Evolutionary conservation across 2,888 invertebrate genomes (phyloP).

Genomic region (Cantharis lateralis): DNA sequence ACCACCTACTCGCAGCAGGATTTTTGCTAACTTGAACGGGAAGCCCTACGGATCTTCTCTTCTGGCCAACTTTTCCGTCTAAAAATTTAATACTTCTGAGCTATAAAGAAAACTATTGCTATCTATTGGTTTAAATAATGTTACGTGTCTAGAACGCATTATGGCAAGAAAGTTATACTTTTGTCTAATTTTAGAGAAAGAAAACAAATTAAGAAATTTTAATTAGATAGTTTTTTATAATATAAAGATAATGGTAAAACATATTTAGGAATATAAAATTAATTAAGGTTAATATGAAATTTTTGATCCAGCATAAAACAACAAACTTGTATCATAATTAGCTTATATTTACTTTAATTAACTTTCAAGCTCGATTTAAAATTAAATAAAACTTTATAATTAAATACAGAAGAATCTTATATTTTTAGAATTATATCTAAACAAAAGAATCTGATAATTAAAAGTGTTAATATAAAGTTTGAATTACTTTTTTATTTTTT

Average conservation of each 20-base stretch:
- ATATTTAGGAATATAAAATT: neutral
- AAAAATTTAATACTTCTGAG: neutral
- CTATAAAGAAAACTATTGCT: neutral
- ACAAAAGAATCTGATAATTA: neutral
- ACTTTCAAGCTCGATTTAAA: neutral
- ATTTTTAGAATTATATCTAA: neutral
- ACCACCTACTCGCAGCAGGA: neutral
- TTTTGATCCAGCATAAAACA: neutral
- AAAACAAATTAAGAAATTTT: neutral
- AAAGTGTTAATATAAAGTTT: neutral
- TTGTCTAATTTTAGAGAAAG: constrained; percentile 1
- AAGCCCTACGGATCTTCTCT: neutral
- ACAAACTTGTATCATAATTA: neutral
- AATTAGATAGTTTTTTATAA: neutral
- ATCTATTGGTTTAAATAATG: neutral
- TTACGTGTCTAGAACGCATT: constrained; percentile 3
- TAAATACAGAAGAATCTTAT: neutral
- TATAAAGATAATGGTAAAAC: neutral
- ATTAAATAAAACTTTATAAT: neutral
- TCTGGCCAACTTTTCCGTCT: neutral
- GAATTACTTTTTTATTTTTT: neutral
- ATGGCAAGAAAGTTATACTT: neutral
- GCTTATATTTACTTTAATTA: neutral
- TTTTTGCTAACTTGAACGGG: neutral
- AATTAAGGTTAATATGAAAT: neutral